Percentiles rank a stretch among this genome's conserved stretches.
Evolutionary conservation across 2,797 vertebrate species (phyloP).

Genomic region (Cirrhinus molitorella): DNA sequence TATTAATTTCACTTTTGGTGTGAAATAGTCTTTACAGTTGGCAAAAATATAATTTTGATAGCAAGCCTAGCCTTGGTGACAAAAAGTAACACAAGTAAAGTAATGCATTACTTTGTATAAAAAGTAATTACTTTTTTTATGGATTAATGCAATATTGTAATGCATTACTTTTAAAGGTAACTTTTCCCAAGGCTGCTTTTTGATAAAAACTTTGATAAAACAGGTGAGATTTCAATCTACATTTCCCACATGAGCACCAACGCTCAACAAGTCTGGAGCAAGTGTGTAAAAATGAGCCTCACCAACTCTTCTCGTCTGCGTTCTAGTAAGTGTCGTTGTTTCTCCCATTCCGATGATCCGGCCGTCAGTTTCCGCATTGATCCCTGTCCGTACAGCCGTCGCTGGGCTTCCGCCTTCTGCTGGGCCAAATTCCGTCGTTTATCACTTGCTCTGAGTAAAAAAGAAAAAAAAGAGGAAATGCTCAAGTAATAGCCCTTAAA

Average conservation of each 20-base stretch:
- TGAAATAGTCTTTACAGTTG: too few species aligned
- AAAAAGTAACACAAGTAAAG: too few species aligned
- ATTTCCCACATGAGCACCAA: background rate
- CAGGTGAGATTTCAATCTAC: background rate
- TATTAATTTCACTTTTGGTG: too few species aligned
- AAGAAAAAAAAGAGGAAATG: constrained; percentile 46
- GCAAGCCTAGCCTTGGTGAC: too few species aligned
- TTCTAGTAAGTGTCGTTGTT: constrained; percentile 91
- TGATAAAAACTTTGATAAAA: background rate
- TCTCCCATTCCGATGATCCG: constrained; percentile 94
- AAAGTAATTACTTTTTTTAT: too few species aligned
- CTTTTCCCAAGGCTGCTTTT: too few species aligned
- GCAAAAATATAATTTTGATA: too few species aligned
- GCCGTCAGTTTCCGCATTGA: constrained; percentile 88
- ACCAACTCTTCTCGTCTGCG: constrained; percentile 95
- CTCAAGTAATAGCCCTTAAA: constrained; percentile 50
- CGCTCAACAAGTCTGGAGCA: background rate
- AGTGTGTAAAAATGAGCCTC: constrained; percentile 44
- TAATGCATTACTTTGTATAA: too few species aligned
- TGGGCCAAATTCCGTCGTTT: constrained; percentile 95
- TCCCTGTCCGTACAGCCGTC: constrained; percentile 92
- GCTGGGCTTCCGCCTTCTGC: constrained; percentile 96
- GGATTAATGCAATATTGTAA: too few species aligned
- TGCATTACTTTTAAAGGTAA: too few species aligned
- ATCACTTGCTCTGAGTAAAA: constrained; percentile 88